These are phyloP conservation scores for Scleropages formosus DNA, from an alignment of 2,797 vertebrate genomes.

Conservation along the genomic window DNA sequence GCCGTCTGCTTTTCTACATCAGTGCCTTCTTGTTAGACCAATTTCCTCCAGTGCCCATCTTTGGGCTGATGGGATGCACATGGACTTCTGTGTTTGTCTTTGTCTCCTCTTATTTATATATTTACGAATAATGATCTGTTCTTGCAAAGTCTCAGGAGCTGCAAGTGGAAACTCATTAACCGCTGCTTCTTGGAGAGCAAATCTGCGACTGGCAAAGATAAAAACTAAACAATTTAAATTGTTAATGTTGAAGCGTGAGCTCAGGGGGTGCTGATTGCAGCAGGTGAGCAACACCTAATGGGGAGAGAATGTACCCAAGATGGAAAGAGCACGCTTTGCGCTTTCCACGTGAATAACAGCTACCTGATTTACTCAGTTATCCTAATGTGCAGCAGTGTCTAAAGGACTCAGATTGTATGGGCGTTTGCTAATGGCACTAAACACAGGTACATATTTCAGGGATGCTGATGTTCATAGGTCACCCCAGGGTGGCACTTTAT, in stretches of 20 bases:
- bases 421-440: too few relatives aligned
- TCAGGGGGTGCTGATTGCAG: constrained; percentile 26
- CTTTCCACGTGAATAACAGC: not conserved
- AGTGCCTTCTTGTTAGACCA: constrained; percentile 45
- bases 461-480: not conserved
- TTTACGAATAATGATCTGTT: constrained; percentile 41
- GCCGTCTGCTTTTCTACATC: constrained; percentile 37
- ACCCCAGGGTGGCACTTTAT: constrained; percentile 13
- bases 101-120: constrained; percentile 41
- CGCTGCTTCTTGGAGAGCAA: constrained; percentile 37
- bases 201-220: constrained; percentile 44
- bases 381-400: not conserved
- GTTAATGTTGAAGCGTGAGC: constrained; percentile 47
- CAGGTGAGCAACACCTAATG: constrained; percentile 35
- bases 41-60: constrained; percentile 40
- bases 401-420: not conserved
- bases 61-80: constrained; percentile 30
- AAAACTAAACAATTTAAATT: constrained; percentile 49
- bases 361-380: constrained; percentile 11
- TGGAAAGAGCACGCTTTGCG: not conserved
- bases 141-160: constrained; percentile 37
- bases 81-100: constrained; percentile 37
- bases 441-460: too few relatives aligned
- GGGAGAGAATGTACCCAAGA: constrained; percentile 23
- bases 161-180: constrained; percentile 49